phyloP scores from a whole-genome alignment of 2,888 invertebrate species.

The Lepas anatifera region DNA sequence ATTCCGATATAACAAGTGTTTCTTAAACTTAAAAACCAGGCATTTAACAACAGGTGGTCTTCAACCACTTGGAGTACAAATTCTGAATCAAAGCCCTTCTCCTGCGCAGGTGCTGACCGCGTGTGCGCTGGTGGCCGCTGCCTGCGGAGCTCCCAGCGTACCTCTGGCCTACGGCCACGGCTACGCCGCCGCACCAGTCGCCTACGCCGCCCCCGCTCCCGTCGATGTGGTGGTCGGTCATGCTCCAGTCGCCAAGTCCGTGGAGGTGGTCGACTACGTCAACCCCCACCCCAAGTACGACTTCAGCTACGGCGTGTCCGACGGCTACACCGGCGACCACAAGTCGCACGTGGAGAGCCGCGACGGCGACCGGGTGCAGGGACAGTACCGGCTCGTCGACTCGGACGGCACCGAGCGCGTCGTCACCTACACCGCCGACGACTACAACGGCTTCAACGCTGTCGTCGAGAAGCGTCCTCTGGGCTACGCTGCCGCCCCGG shows the following conservation, averaged over 20 bases:
- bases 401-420: constrained; percentile 17
- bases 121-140: constrained; percentile 2
- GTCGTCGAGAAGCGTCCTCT: constrained; percentile 26
- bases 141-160: background rate
- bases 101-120: background rate
- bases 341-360: constrained; percentile 14
- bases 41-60: no score
- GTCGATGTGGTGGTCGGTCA: background rate
- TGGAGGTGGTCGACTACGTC: background rate
- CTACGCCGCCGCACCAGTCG: background rate
- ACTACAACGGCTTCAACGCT: constrained; percentile 24
- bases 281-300: constrained; percentile 14
- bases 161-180: background rate
- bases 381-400: constrained; percentile 15
- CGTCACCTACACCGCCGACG: constrained; percentile 23
- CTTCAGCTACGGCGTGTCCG: constrained; percentile 15
- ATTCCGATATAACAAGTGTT: no score
- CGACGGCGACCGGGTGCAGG: constrained; percentile 15
- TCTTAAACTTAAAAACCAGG: no score
- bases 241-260: background rate
- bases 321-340: constrained; percentile 15
- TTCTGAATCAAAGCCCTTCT: no score
- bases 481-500: constrained; percentile 23
- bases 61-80: no score
- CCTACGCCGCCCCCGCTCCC: background rate